Conservation (phyloP, 2,888 invertebrate genomes). For the Zaprionus bogoriensis region DNA sequence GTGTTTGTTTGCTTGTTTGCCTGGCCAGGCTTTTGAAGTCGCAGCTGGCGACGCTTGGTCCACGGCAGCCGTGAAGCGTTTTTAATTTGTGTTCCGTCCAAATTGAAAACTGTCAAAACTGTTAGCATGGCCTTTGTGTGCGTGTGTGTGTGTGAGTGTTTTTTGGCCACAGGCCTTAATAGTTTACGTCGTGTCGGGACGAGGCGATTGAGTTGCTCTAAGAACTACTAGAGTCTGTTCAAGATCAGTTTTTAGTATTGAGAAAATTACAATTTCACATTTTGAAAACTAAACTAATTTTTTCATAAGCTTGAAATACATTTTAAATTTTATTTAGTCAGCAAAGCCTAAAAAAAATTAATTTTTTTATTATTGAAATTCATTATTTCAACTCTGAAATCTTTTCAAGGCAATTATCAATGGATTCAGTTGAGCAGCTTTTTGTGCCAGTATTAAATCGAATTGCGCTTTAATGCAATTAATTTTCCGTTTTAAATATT, state of each 20-base stretch:
- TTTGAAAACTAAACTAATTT: no score
- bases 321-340: no score
- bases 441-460: conserved; percentile 1
- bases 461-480: conserved; percentile 11
- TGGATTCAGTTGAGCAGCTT: no score
- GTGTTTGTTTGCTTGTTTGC: not conserved
- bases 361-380: no score
- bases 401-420: no score
- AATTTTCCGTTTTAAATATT: conserved; percentile 2
- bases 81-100: conserved; percentile 65
- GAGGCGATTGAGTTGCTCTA: no score
- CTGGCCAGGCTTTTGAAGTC: conserved; percentile 34
- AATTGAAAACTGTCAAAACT: conserved; percentile 76
- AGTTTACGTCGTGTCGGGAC: no score
- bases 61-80: conserved; percentile 38
- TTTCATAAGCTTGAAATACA: no score
- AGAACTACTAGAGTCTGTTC: conserved; percentile 3
- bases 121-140: conserved; percentile 52
- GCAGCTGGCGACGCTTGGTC: conserved; percentile 64
- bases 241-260: not conserved
- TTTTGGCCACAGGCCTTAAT: conserved; percentile 37
- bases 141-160: not conserved
- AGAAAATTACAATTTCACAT: no score
- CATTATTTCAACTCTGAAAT: no score
- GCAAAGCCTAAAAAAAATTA: no score